Evolutionary conservation across 2,113 vertebrate species (phyloP).

Genomic region (Microcebus jonahi): DNA sequence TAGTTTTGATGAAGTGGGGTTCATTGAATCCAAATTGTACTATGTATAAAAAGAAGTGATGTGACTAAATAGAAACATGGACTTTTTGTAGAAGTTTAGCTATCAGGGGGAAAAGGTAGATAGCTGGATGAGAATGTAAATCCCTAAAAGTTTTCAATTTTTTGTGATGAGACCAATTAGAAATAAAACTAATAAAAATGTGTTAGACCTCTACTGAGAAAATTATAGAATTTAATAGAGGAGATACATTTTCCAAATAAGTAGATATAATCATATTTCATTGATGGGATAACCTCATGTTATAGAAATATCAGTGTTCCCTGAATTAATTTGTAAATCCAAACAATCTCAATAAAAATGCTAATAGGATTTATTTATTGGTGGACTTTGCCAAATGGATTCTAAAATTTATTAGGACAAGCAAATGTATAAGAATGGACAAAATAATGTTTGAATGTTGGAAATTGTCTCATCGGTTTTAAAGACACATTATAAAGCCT

Average conservation of each 20-base stretch:
- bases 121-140: not conserved
- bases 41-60: not conserved
- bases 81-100: not conserved
- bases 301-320: not conserved
- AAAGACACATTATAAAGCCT: not conserved
- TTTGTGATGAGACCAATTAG: not conserved
- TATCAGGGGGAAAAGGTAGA: not conserved
- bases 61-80: not conserved
- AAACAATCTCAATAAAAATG: not conserved
- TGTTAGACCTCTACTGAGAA: not conserved
- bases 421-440: not conserved
- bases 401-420: not conserved
- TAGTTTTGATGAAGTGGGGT: not conserved
- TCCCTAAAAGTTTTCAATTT: not conserved
- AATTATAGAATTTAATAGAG: not conserved
- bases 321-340: not conserved
- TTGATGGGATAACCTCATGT: not conserved
- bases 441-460: not conserved
- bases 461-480: not conserved
- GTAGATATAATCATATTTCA: not conserved
- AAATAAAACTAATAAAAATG: constrained; percentile 29
- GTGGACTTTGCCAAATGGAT: not conserved
- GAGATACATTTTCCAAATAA: not conserved
- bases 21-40: not conserved
- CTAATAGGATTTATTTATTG: not conserved